These are phyloP conservation scores for Benthosema pterotum DNA, from an alignment of 2,797 vertebrate species.

Conservation along the genomic window DNA sequence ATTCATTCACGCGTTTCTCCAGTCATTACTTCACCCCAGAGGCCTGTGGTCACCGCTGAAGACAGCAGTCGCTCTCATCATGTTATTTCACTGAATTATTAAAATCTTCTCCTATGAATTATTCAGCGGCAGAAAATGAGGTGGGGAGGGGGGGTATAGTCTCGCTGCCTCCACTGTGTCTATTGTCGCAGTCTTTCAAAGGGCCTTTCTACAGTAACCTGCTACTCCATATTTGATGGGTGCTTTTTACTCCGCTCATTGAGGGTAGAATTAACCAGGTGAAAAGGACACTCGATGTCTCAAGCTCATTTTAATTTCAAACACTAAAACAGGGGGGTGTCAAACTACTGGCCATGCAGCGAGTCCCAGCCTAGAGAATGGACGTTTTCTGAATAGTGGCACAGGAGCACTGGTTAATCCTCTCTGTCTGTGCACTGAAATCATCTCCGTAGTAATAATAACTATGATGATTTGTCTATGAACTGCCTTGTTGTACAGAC, in stretches of 20 bases:
- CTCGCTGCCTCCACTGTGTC: constrained; percentile 25
- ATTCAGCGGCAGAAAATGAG: constrained; percentile 67
- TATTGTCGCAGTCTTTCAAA: constrained; percentile 38
- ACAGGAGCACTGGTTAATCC: too few relatives aligned
- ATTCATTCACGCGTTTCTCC: constrained; percentile 61
- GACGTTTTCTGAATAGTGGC: too few relatives aligned
- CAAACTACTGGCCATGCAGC: too few relatives aligned
- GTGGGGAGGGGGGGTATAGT: too few relatives aligned
- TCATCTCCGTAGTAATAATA: too few relatives aligned
- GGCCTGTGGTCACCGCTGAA: constrained; percentile 34
- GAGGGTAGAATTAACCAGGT: constrained; percentile 12
- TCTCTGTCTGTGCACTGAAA: too few relatives aligned
- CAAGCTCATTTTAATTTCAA: constrained; percentile 33
- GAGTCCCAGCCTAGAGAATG: too few relatives aligned
- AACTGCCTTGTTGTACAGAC: neutral
- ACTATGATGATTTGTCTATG: neutral
- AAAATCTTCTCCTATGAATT: constrained; percentile 68
- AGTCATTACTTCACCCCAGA: constrained; percentile 47
- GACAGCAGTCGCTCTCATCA: constrained; percentile 62
- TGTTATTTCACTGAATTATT: constrained; percentile 81
- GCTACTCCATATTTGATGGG: constrained; percentile 50
- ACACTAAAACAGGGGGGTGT: neutral
- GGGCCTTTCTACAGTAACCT: constrained; percentile 39
- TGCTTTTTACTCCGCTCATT: constrained; percentile 29
- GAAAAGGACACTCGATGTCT: constrained; percentile 31